Conservation (phyloP, 2,113 vertebrate species). For the Nycticryphes semicollaris region DNA sequence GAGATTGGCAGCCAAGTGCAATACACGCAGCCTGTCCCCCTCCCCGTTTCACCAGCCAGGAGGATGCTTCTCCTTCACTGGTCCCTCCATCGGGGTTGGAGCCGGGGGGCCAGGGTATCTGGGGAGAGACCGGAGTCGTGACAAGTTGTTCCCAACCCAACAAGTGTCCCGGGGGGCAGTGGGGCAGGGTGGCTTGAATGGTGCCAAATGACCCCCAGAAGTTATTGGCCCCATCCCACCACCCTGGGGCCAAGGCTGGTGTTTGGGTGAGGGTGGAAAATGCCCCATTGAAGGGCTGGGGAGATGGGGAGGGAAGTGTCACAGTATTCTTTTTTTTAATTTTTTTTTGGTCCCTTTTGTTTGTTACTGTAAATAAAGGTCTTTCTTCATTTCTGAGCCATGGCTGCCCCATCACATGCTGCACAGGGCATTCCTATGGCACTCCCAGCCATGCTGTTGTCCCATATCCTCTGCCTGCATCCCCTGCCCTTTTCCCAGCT, state of each 20-base stretch:
- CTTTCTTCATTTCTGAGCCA: conserved; percentile 32
- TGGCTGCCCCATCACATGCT: background rate
- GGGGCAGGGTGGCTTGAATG: background rate
- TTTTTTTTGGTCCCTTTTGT: background rate
- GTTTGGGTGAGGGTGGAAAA: background rate
- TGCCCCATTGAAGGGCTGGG: background rate
- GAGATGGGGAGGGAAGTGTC: background rate
- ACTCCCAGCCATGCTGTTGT: background rate
- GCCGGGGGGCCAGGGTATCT: too few species aligned
- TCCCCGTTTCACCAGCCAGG: background rate
- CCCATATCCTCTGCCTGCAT: background rate
- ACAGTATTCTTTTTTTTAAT: background rate
- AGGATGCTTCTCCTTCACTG: background rate
- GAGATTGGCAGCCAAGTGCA: background rate
- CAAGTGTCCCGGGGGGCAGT: rapidly evolving
- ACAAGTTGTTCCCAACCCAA: background rate
- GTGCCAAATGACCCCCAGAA: background rate
- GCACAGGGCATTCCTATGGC: rapidly evolving
- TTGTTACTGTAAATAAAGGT: conserved; percentile 77
- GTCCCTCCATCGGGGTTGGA: background rate
- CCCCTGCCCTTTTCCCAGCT: background rate
- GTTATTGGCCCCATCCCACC: background rate
- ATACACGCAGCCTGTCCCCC: background rate
- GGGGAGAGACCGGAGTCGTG: background rate
- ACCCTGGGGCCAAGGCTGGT: rapidly evolving